Conservation (phyloP, 2,888 invertebrate genomes). For the Empis stercorea region DNA sequence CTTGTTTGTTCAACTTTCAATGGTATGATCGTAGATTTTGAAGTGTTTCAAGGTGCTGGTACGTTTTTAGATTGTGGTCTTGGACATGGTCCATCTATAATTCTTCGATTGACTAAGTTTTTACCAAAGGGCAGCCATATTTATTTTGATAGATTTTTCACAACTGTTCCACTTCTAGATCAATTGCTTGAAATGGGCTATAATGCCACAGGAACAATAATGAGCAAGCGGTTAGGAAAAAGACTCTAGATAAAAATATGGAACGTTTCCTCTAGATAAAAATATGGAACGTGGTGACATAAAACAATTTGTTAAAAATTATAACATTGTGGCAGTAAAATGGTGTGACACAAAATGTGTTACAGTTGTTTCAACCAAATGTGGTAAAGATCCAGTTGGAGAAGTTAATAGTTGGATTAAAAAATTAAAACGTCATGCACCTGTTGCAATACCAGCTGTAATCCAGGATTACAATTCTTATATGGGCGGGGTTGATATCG, state of each 20-base stretch:
- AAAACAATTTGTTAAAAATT: constrained; percentile 7
- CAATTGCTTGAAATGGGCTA: constrained; percentile 5
- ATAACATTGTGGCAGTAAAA: constrained; percentile 8
- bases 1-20: constrained; percentile 20
- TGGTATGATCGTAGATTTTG: constrained; percentile 14
- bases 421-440: constrained; percentile 6
- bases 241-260: no score
- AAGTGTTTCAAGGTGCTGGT: constrained; percentile 18
- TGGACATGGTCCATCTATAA: constrained; percentile 14
- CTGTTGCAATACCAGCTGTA: constrained; percentile 6
- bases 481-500: constrained; percentile 6
- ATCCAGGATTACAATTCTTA: constrained; percentile 7
- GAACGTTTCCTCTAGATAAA: constrained; percentile 1
- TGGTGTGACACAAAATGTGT: constrained; percentile 10
- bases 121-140: constrained; percentile 2
- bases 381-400: constrained; percentile 6
- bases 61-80: constrained; percentile 11
- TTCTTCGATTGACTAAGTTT: constrained; percentile 11
- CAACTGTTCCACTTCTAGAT: constrained; percentile 7
- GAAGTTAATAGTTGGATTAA: constrained; percentile 5
- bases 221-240: constrained; percentile 6
- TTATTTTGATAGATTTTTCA: constrained; percentile 9
- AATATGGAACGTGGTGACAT: constrained; percentile 8
- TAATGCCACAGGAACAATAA: constrained; percentile 10
- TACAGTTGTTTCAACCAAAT: constrained; percentile 5